A percentile compares a stretch with the other conserved stretches of the same genome.
Evolutionary conservation across 2,797 vertebrate genomes (phyloP).

Genomic region (Clarias pachynema): DNA sequence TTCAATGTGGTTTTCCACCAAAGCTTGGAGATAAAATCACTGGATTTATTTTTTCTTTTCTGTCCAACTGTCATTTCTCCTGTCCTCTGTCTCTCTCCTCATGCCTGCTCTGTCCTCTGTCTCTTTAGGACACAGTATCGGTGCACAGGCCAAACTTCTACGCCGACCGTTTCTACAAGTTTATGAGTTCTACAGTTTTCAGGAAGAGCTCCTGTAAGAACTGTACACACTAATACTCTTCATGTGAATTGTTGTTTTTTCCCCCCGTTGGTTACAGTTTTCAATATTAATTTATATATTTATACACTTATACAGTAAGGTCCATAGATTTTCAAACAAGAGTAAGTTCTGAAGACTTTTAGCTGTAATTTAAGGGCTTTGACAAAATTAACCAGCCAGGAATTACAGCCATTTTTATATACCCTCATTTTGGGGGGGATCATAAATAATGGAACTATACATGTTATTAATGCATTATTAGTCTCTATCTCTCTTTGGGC

Average conservation of each 20-base stretch:
- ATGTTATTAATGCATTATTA: no score
- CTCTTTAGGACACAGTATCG: constrained; percentile 89
- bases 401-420: no score
- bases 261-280: background rate
- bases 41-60: background rate
- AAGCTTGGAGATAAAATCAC: constrained; percentile 1
- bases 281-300: background rate
- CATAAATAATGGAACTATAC: no score
- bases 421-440: no score
- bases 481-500: no score
- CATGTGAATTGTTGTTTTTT: background rate
- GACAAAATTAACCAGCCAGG: no score
- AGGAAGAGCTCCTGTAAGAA: constrained; percentile 93
- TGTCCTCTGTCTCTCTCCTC: background rate
- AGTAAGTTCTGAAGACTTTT: no score
- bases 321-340: no score
- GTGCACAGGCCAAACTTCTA: constrained; percentile 96
- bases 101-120: background rate
- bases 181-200: constrained; percentile 91
- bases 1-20: constrained; percentile 37
- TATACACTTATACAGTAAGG: background rate
- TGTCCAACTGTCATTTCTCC: background rate
- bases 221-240: background rate
- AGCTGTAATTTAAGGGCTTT: no score
- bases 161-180: constrained; percentile 94